Evolutionary conservation across 2,888 invertebrate species (phyloP), one percentile per base, ranked within the genome.

Genomic region (Heteromyza rotundicornis): DNA sequence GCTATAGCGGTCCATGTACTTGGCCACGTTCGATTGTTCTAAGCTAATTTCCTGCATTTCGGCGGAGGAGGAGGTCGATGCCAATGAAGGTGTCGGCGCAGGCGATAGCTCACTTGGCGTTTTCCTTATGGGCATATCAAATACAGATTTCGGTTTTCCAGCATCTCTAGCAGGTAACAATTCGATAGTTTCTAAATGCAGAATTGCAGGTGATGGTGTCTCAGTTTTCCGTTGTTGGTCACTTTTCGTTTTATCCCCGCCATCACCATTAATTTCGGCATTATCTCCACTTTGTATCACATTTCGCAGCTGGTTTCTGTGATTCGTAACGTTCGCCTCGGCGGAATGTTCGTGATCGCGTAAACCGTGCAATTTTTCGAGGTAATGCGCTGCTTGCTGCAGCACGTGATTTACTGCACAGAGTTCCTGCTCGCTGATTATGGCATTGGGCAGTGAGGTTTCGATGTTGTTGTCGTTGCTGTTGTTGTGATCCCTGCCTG

Each of bases 1-100:
- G 70, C 80, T 80, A 72, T 82, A 81, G 58, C 76, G 76, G 68
- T 80, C 79, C 73, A 80, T 75, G 71, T 81, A 80, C 65, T 67
- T 69, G 8, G 68, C 63, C 57, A 67, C 70, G 59, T 71, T 66
- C 62, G 75, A 73, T 70, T 79, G 75, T 59, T 77, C 79, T 67
- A 76, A 72, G 60, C 69, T 69, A 40, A 75, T 72, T 70, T 79
- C 79, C 65, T 76, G 72, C 68, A 76, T 74, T 68, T 70, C 68
- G 35, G 68, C 65, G 2, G 62, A 57, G 36, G 53, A 17, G 40
- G 72, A 67, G 64, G 69, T 70, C 44, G 73, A 75, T 19, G 68
- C 69, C 19, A 68, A 68, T 14, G 55, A 60, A 55, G 67, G 61
- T 32, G 56, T 53, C n/a, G 51, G 0, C 19, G 62, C 44, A 16